Evolutionary conservation across 2,888 invertebrate species (phyloP).

Genomic region (Ectobius pallidus): DNA sequence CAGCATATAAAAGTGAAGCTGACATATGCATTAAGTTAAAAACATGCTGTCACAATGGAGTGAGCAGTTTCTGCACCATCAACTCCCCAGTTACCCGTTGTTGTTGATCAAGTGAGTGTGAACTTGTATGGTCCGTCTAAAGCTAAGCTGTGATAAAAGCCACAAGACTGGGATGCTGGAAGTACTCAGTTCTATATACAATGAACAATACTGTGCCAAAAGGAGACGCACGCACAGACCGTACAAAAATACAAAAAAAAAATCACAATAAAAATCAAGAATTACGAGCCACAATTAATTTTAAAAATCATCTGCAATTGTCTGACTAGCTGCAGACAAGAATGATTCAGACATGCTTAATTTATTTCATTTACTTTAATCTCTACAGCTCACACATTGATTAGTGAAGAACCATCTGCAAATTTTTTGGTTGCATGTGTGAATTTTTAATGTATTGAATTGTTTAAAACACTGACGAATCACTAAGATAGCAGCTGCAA

Average conservation of each 20-base stretch:
- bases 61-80: slow-evolving; percentile 28
- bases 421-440: slow-evolving; percentile 23
- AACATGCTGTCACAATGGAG: slow-evolving; percentile 24
- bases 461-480: slow-evolving; percentile 26
- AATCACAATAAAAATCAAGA: slow-evolving; percentile 34
- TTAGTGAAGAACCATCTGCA: slow-evolving; percentile 36
- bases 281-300: slow-evolving; percentile 39
- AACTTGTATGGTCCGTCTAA: slow-evolving; percentile 41
- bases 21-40: slow-evolving; percentile 25
- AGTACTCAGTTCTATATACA: slow-evolving; percentile 43
- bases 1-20: slow-evolving; percentile 23
- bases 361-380: slow-evolving; percentile 19
- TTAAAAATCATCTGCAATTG: slow-evolving; percentile 37
- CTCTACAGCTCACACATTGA: slow-evolving; percentile 41
- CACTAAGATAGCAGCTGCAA: slow-evolving; percentile 38
- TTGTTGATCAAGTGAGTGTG: slow-evolving; percentile 33
- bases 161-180: slow-evolving; percentile 44
- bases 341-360: slow-evolving; percentile 38
- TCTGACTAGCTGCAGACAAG: slow-evolving; percentile 41
- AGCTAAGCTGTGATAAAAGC: slow-evolving; percentile 46
- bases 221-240: slow-evolving; percentile 38
- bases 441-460: slow-evolving; percentile 11
- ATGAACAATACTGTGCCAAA: slow-evolving; percentile 44
- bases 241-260: slow-evolving; percentile 38
- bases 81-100: slow-evolving; percentile 33